Conservation (phyloP, 1,140 invertebrate genomes). For the Diuraphis noxia region DNA sequence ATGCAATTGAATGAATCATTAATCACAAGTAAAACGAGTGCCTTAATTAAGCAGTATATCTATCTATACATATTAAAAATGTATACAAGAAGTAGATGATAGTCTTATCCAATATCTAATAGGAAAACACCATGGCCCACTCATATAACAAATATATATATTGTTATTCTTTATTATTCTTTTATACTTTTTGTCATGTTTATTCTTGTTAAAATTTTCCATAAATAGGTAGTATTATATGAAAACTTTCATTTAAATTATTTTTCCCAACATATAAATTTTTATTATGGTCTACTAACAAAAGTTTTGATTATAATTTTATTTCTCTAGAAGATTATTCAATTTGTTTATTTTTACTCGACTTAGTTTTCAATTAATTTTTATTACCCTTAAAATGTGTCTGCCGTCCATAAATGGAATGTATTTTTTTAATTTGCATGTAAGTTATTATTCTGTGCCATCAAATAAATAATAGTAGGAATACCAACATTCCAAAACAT, state of each 20-base stretch:
- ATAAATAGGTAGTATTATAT: neutral
- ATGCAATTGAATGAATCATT: neutral
- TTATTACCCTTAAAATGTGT: neutral
- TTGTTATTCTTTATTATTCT: neutral
- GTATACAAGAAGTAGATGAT: neutral
- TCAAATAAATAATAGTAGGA: neutral
- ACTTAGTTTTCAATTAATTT: neutral
- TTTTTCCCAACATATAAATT: neutral
- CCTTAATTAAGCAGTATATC: neutral
- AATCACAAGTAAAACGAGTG: neutral
- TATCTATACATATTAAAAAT: neutral
- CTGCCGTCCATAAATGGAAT: neutral
- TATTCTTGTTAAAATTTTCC: neutral
- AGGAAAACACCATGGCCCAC: neutral
- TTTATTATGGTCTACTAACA: neutral
- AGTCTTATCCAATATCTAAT: neutral
- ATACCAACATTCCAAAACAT: neutral
- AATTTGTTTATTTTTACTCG: neutral
- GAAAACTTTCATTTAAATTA: neutral
- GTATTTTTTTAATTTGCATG: neutral
- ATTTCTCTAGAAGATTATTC: neutral
- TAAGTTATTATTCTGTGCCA: constrained; percentile 14
- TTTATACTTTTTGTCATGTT: neutral
- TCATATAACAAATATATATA: neutral
- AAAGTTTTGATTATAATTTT: neutral